Base-by-base conservation (phyloP, 2,888 invertebrate genomes). In the Dasysyrphus tricinctus region DNA sequence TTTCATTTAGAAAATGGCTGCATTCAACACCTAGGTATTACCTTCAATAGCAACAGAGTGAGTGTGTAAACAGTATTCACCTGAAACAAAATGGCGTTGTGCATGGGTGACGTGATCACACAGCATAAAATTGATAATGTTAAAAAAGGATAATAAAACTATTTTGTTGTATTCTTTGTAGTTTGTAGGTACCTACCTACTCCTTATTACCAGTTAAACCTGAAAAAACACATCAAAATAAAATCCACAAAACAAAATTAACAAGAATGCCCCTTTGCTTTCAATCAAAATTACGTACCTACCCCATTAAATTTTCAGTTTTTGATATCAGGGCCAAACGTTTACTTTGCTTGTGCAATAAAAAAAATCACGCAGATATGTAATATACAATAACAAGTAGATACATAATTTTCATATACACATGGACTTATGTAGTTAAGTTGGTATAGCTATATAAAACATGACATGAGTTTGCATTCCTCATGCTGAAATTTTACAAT, bases 241-340 rank as follows among this genome's bases (percentile, higher is more conserved):
- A 74, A 49, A 24, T 4, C 59, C 12, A 51, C 24, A 75, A 67
- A 77, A 61, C 57, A 56, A 73, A 84, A 63, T 65, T 79, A 34
- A 49, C 24, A 47, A 80, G 51, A 73, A 78, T 69, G 61, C 44
- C 39, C 37, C 65, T n/a, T n/a, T n/a, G n/a, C n/a, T 47, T 72
- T 44, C 24, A n/a, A 14, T 54, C n/a, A 39, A 39, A 16, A 24
- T 3, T 54, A 72, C 78, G 78, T 82, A 86, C 86, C 86, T 86
- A 82, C 86, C 86, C 86, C 86, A 86, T 86, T 86, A 86, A 82
- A 79, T 86, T 86, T 86, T 79, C 47, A 79, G 78, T 86, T 86
- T 82, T 76, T 82, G 75, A 75, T 82, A 86, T 78, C 86, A 86
- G 86, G 78, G 78, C 82, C 86, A 80, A 57, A 24, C 51, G 37